These are phyloP conservation scores for Ataeniobius toweri DNA, from an alignment of 2,797 vertebrate species.

Conservation along the genomic window DNA sequence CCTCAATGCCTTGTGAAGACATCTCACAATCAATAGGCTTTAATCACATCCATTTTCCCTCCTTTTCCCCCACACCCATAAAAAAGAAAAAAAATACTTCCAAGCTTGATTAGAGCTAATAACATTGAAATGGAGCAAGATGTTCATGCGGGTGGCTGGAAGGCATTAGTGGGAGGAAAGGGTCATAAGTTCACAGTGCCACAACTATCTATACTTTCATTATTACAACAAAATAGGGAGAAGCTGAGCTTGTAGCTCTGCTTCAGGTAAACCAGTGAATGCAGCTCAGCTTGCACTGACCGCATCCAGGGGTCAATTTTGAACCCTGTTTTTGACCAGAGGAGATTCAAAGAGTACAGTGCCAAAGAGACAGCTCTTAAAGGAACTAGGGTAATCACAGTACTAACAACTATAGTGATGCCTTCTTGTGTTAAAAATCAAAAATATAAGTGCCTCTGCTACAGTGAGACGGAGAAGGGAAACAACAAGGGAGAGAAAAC, in stretches of 20 bases:
- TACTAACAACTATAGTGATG: neutral
- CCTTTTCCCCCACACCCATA: constrained; percentile 24
- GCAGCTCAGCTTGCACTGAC: neutral
- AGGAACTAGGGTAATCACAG: neutral
- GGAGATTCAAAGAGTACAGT: neutral
- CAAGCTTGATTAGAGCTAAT: constrained; percentile 48
- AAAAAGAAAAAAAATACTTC: constrained; percentile 53
- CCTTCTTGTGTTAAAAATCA: neutral
- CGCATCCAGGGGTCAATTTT: neutral
- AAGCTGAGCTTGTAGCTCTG: neutral
- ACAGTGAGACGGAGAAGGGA: neutral
- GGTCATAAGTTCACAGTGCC: constrained; percentile 40
- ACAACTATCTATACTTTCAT: constrained; percentile 29
- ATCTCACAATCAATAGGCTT: constrained; percentile 66
- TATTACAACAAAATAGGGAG: constrained; percentile 1
- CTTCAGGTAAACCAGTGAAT: neutral
- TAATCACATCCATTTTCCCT: constrained; percentile 63
- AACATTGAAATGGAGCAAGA: constrained; percentile 22
- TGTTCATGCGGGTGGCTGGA: constrained; percentile 19
- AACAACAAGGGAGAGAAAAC: neutral
- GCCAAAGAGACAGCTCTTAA: neutral
- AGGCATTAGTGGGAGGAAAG: constrained; percentile 20
- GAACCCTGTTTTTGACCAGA: neutral
- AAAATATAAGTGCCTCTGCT: neutral
- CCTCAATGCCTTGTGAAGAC: constrained; percentile 58